A percentile compares a stretch with the other conserved stretches of the same genome.
phyloP scores from a whole-genome alignment of 2,888 invertebrate species.

The Bimastos eiseni region DNA sequence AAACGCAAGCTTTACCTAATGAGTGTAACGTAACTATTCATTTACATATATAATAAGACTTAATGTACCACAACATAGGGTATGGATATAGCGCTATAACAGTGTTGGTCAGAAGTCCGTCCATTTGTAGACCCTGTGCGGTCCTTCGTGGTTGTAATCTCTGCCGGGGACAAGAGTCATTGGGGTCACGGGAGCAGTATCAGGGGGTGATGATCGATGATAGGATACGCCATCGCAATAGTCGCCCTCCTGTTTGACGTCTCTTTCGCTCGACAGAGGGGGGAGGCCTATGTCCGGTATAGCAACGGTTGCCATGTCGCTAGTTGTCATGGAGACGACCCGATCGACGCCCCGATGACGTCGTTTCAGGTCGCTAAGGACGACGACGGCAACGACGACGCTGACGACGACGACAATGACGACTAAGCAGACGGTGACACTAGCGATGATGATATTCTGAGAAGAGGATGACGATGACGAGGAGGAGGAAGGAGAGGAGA shows the following conservation, averaged over 20 bases:
- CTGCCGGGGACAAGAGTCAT: constrained; percentile 46
- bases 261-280: background rate
- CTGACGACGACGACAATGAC: background rate
- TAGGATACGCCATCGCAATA: background rate
- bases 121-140: constrained; percentile 46
- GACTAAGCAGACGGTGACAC: background rate
- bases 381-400: background rate
- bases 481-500: background rate
- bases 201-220: background rate
- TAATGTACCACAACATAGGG: background rate
- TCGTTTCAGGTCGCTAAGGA: background rate
- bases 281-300: constrained; percentile 6
- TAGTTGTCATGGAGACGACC: background rate
- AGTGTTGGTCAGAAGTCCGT: constrained; percentile 43
- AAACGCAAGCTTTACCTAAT: background rate
- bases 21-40: too few species aligned
- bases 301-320: background rate
- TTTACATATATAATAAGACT: background rate
- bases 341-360: background rate
- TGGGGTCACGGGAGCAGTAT: background rate
- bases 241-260: background rate
- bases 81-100: background rate
- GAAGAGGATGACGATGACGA: background rate
- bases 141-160: constrained; percentile 47
- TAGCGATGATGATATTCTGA: background rate